phyloP scores from a whole-genome alignment of 2,888 invertebrate genomes.

The Synergus japonicus region DNA sequence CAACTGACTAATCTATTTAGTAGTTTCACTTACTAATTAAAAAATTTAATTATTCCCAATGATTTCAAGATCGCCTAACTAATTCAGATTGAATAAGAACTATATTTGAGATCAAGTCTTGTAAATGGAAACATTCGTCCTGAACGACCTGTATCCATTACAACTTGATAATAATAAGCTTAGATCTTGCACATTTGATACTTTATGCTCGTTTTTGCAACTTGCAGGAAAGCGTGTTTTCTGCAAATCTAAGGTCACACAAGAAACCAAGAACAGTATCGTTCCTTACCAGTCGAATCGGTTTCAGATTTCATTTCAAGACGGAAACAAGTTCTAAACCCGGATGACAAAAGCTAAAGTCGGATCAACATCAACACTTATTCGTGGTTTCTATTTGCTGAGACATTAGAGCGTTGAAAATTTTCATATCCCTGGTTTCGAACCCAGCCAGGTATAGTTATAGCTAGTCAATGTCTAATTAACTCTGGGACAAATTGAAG shows the following conservation, averaged over 20 bases:
- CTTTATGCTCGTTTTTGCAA: constrained; percentile 3
- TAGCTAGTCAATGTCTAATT: constrained; percentile 9
- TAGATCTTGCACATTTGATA: constrained; percentile 31
- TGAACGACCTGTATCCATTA: constrained; percentile 10
- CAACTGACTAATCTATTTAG: too few species aligned
- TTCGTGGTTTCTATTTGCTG: neutral
- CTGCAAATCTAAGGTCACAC: constrained; percentile 16
- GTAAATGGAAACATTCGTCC: constrained; percentile 27
- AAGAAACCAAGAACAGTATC: constrained; percentile 3
- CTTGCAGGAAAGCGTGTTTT: constrained; percentile 15
- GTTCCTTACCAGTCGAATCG: constrained; percentile 8
- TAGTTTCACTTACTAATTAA: too few species aligned
- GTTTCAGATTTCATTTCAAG: constrained; percentile 28
- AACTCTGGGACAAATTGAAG: constrained; percentile 31
- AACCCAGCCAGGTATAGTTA: neutral
- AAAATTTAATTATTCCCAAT: too few species aligned
- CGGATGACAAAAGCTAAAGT: neutral
- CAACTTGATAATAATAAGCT: constrained; percentile 21
- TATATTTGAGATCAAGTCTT: neutral
- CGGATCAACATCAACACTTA: neutral
- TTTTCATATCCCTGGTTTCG: neutral
- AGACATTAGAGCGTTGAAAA: neutral
- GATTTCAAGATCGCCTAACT: too few species aligned
- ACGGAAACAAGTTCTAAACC: neutral
- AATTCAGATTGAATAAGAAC: neutral